Evolutionary conservation across 2,797 vertebrate genomes (phyloP).

Genomic region (Hemitrygon akajei): DNA sequence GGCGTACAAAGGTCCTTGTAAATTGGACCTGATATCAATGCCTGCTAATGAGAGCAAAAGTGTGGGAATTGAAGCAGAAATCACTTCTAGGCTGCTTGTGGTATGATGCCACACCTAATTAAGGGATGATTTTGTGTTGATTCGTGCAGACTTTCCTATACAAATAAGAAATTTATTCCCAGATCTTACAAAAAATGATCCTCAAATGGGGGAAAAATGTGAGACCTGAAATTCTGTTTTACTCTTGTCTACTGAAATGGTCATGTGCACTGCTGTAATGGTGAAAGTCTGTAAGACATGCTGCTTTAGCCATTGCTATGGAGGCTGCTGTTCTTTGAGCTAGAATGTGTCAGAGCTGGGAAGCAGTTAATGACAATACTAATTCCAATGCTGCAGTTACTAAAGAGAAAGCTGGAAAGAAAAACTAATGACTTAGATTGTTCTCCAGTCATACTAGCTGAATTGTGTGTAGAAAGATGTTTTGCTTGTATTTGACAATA

Average conservation of each 20-base stretch:
- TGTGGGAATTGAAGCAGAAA: conserved; percentile 1
- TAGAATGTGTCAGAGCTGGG: not conserved
- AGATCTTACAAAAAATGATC: not conserved
- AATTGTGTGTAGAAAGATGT: not conserved
- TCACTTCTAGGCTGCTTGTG: not conserved
- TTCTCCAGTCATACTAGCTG: not conserved
- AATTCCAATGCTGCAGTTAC: not conserved
- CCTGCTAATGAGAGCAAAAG: not conserved
- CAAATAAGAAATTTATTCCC: not conserved
- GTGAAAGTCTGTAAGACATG: not conserved
- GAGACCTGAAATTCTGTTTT: not conserved
- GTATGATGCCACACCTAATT: not conserved
- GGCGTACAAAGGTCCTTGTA: not conserved
- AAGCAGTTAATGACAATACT: not conserved
- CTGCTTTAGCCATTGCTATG: not conserved
- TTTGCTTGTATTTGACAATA: not conserved
- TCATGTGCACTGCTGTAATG: not conserved
- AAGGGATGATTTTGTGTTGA: not conserved
- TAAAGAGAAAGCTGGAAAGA: not conserved
- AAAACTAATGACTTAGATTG: not conserved
- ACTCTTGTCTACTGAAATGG: not conserved
- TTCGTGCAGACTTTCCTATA: not conserved
- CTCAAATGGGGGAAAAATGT: not conserved
- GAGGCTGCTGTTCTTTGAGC: not conserved
- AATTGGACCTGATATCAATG: not conserved